A percentile compares a stretch with the other conserved stretches of the same genome.
These are phyloP conservation scores for Heterotis niloticus DNA, from an alignment of 2,113 vertebrate genomes.

Conservation along the genomic window DNA sequence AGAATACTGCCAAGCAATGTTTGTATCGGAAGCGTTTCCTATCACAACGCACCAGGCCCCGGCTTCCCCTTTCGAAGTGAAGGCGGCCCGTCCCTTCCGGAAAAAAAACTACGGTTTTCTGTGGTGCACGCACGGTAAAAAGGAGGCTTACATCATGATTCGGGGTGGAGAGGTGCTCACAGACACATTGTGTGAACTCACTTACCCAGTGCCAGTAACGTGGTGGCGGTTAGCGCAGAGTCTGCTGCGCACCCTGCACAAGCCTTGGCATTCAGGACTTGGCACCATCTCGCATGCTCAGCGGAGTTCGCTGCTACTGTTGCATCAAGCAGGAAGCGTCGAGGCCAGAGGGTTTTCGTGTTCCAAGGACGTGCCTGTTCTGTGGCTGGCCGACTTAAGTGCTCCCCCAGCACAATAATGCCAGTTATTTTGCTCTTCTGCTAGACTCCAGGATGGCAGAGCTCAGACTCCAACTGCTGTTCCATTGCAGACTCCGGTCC, in stretches of 20 bases:
- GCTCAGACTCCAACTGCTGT: background rate
- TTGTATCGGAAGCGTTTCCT: background rate
- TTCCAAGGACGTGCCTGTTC: background rate
- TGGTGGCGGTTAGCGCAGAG: background rate
- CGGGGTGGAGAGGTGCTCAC: background rate
- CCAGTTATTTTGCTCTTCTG: background rate
- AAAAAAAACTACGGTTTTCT: background rate
- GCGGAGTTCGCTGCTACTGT: background rate
- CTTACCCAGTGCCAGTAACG: background rate
- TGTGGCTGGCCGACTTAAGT: background rate
- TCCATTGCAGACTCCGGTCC: no score
- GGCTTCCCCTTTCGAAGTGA: background rate
- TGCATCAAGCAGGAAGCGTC: background rate
- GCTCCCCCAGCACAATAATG: background rate
- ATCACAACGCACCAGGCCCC: background rate
- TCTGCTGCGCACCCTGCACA: background rate
- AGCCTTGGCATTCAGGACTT: background rate
- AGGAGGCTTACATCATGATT: background rate
- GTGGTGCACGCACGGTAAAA: background rate
- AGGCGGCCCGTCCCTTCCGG: background rate
- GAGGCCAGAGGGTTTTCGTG: no score
- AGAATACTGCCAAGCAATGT: background rate
- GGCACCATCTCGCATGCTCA: no score
- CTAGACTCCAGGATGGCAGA: background rate
- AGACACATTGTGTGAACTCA: background rate